Evolutionary conservation across 2,797 vertebrate genomes (phyloP).

Genomic region (Synaphobranchus kaupii): DNA sequence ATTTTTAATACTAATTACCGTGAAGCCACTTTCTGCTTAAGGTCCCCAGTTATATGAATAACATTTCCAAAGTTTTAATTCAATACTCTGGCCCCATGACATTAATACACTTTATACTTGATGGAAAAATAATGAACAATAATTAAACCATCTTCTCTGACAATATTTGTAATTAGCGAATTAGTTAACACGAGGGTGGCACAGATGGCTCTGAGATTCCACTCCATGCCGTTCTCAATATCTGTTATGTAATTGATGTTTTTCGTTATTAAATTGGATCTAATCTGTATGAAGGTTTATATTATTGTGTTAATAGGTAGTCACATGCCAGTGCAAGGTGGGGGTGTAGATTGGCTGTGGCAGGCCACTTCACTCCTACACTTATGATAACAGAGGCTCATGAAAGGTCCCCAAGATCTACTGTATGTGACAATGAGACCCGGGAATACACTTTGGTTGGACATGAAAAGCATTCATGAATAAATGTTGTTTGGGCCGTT

Average conservation of each 20-base stretch:
- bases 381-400: constrained; percentile 24
- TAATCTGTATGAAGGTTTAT: constrained; percentile 4
- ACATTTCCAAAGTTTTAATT: constrained; percentile 52
- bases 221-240: constrained; percentile 30
- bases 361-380: background rate
- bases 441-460: background rate
- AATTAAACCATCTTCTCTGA: constrained; percentile 49
- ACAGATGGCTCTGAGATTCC: constrained; percentile 31
- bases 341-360: background rate
- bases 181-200: constrained; percentile 34
- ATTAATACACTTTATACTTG: constrained; percentile 47
- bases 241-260: constrained; percentile 39
- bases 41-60: constrained; percentile 56
- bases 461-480: background rate
- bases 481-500: background rate
- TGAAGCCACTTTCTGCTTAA: constrained; percentile 57
- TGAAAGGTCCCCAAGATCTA: background rate
- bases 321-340: background rate
- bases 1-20: constrained; percentile 61
- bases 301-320: background rate
- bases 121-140: constrained; percentile 52
- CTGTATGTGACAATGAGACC: background rate
- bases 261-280: constrained; percentile 7
- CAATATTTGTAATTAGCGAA: constrained; percentile 45
- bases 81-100: constrained; percentile 45